phyloP scores from a whole-genome alignment of 1,140 invertebrate species.

The Drosophila parabipectinata region DNA sequence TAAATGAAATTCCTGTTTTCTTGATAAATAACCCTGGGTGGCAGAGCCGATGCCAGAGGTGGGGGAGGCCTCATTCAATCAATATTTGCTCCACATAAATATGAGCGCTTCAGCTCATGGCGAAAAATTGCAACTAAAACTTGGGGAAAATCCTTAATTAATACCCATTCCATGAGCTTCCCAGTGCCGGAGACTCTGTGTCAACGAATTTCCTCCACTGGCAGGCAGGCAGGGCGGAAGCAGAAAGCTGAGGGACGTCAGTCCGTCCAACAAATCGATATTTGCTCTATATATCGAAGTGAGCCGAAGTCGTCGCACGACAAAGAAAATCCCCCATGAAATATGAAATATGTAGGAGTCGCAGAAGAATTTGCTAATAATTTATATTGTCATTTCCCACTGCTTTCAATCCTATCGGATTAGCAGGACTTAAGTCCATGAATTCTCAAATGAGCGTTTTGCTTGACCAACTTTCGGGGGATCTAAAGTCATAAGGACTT shows the following conservation, averaged over 20 bases:
- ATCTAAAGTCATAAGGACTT: background rate
- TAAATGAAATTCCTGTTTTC: slow-evolving; percentile 56
- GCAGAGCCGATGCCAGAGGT: background rate
- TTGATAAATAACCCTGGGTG: slow-evolving; percentile 21
- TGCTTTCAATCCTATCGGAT: slow-evolving; percentile 25
- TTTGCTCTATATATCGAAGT: slow-evolving; percentile 17
- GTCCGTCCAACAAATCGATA: slow-evolving; percentile 28
- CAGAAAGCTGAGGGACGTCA: background rate
- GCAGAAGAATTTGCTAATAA: slow-evolving; percentile 28
- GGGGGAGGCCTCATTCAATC: slow-evolving; percentile 17
- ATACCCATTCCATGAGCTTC: slow-evolving; percentile 14
- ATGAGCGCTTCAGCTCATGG: slow-evolving; percentile 11
- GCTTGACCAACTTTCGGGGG: slow-evolving; percentile 10
- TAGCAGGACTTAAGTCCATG: slow-evolving; percentile 28
- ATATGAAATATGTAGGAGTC: slow-evolving; percentile 18
- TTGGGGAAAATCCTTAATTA: slow-evolving; percentile 44
- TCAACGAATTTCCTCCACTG: slow-evolving; percentile 13
- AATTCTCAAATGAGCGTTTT: slow-evolving; percentile 24
- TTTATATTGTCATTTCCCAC: slow-evolving; percentile 33
- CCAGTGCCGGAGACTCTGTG: background rate
- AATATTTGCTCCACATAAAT: slow-evolving; percentile 46
- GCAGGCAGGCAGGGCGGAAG: background rate
- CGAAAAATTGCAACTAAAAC: slow-evolving; percentile 41
- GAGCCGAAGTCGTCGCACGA: slow-evolving; percentile 2
- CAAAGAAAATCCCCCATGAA: slow-evolving; percentile 10